Evolutionary conservation across 1,140 invertebrate genomes (phyloP).

Genomic region (Panulirus ornatus): DNA sequence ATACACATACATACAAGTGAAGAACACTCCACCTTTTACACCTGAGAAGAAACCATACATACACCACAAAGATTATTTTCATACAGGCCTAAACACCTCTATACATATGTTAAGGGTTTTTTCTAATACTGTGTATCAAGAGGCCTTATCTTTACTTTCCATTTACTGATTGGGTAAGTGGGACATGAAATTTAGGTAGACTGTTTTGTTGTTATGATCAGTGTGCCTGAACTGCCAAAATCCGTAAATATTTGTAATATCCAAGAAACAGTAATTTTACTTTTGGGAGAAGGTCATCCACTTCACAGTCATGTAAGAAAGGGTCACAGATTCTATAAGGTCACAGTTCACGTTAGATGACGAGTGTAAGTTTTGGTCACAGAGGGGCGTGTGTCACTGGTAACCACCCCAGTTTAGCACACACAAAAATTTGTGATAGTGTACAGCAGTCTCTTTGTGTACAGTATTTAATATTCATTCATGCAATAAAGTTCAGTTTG

Average conservation of each 20-base stretch:
- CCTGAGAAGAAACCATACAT: too few species aligned
- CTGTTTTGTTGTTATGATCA: background rate
- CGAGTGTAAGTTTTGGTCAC: slow-evolving; percentile 43
- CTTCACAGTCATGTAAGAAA: slow-evolving; percentile 50
- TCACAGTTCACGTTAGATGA: slow-evolving; percentile 49
- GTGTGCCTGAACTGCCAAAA: background rate
- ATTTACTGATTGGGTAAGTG: background rate
- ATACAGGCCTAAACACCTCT: background rate
- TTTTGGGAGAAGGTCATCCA: slow-evolving; percentile 43
- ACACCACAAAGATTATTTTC: too few species aligned
- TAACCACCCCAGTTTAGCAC: slow-evolving; percentile 10
- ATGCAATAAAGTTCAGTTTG: slow-evolving; percentile 70
- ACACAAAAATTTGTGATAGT: slow-evolving; percentile 69
- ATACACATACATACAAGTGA: too few species aligned
- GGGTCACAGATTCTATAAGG: slow-evolving; percentile 45
- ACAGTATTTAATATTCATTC: slow-evolving; percentile 72
- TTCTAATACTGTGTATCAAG: background rate
- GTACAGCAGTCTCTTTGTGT: slow-evolving; percentile 68
- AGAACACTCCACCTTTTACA: too few species aligned
- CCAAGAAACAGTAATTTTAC: background rate
- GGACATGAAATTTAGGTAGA: background rate
- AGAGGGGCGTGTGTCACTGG: slow-evolving; percentile 22
- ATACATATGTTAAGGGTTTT: background rate
- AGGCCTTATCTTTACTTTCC: slow-evolving; percentile 8
- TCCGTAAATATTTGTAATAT: background rate